Conservation (phyloP, 1,140 invertebrate genomes). For the Holcopasites calliopsidis region DNA sequence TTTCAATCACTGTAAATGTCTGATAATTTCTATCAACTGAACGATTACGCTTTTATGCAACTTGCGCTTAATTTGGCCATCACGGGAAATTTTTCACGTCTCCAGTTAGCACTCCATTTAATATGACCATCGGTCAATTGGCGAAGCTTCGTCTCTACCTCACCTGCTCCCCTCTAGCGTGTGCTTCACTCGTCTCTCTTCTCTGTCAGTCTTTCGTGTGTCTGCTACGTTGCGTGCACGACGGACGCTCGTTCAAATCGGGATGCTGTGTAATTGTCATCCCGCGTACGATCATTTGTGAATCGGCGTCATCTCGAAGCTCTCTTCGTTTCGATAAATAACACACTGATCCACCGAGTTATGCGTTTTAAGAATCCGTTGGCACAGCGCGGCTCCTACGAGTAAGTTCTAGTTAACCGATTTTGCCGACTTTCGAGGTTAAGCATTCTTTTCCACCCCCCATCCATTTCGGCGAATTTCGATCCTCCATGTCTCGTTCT, state of each 20-base stretch:
- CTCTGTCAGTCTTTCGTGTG: slow-evolving; percentile 23
- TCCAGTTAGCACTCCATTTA: background rate
- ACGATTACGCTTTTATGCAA: too few relatives aligned
- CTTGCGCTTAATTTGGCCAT: too few relatives aligned
- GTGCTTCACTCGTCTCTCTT: slow-evolving; percentile 17
- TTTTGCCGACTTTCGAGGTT: slow-evolving; percentile 57
- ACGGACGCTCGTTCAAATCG: slow-evolving; percentile 46
- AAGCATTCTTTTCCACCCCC: slow-evolving; percentile 38
- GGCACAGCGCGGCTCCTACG: slow-evolving; percentile 72
- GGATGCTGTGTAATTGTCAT: slow-evolving; percentile 4
- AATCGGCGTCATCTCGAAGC: background rate
- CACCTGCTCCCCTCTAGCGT: slow-evolving; percentile 8
- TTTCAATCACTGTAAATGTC: too few relatives aligned
- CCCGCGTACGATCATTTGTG: background rate
- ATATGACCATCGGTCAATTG: background rate
- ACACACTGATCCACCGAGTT: background rate
- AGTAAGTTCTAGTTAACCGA: slow-evolving; percentile 68
- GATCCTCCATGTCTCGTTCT: background rate
- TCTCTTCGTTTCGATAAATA: background rate
- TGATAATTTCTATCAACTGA: too few relatives aligned
- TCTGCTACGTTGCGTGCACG: slow-evolving; percentile 31
- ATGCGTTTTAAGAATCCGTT: slow-evolving; percentile 74
- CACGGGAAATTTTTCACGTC: too few relatives aligned
- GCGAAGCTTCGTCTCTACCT: slow-evolving; percentile 12
- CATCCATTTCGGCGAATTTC: background rate